These are phyloP conservation scores for Dicyrtomina minuta DNA, from an alignment of 2,888 invertebrate genomes.

Conservation along the genomic window DNA sequence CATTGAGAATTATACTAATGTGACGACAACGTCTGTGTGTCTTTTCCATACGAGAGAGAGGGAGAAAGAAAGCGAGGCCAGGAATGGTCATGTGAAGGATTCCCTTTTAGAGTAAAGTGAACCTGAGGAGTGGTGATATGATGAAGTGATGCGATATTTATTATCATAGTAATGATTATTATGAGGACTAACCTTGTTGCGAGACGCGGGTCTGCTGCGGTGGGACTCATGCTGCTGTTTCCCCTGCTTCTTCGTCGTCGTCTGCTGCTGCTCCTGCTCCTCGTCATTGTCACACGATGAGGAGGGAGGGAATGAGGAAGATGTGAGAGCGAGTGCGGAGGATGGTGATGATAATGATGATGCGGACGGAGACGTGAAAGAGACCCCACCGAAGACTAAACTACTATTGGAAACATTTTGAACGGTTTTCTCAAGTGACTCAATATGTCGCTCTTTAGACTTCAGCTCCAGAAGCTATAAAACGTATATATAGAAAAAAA, in stretches of 20 bases:
- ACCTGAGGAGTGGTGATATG: constrained; percentile 22
- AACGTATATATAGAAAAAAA: neutral
- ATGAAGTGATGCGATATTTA: constrained; percentile 8
- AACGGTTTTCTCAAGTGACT: constrained; percentile 28
- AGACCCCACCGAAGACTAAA: too few relatives aligned
- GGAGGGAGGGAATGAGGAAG: constrained; percentile 1
- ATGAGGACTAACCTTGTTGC: constrained; percentile 17
- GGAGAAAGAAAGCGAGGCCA: constrained; percentile 18
- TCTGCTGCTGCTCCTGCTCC: constrained; percentile 22
- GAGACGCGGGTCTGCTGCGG: constrained; percentile 21
- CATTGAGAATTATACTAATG: too few relatives aligned
- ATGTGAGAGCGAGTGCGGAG: neutral
- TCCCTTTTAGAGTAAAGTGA: constrained; percentile 1
- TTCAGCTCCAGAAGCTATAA: constrained; percentile 36
- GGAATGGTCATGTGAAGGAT: constrained; percentile 10
- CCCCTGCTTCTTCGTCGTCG: too few relatives aligned
- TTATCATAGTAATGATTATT: constrained; percentile 1
- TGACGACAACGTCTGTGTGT: too few relatives aligned
- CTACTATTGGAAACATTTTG: constrained; percentile 16
- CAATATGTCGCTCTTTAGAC: constrained; percentile 29
- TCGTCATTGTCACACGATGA: neutral
- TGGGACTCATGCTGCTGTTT: constrained; percentile 6
- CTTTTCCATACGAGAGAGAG: neutral
- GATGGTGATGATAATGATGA: too few relatives aligned
- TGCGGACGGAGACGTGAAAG: too few relatives aligned